Evolutionary conservation across 2,888 invertebrate genomes (phyloP), one percentile per base, ranked within the genome.

Genomic region (Tetheella fluctuosa): DNA sequence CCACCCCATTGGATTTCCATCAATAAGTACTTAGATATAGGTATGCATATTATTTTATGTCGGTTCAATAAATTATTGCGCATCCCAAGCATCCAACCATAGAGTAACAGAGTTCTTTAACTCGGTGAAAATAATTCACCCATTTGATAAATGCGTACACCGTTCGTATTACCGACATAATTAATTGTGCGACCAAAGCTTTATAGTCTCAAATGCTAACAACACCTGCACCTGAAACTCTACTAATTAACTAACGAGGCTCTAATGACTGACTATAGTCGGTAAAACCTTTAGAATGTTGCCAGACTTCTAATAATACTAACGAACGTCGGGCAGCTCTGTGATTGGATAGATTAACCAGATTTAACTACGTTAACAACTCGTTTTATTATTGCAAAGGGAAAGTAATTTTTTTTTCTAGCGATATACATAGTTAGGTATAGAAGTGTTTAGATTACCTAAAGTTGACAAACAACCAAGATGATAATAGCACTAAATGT

Each of bases 231-330:
- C 48, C 48, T 20, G 48, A 8, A 48, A 48, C 48, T 48, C 17
- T 48, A 20, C 20, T 48, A 48, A 48, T 48, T 48, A 48, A 48
- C 20, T 48, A 48, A 20, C 48, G 48, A 48, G 48, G 48, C 20
- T 48, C 48, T 20, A 48, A 20, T 48, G 48, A 48, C 20, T 48
- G 48, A 48, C 48, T 48, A 20, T 20, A 48, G 48, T 48, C 48
- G 48, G 48, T 20, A 20, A 48, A 48, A 48, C n/a, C 20, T 20
- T 48, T 48, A 20, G 20, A 48, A 20, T 48, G 39, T 39, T n/a
- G 10, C 20, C 20, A 20, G 20, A 0, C 20, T 17, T 20, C 48
- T 48, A 48, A 48, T 48, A 48, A 20, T 10, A 10, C 10, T 20
- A 48, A 10, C 48, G 48, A 48, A 20, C 17, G 3, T 37, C 15